Conservation (phyloP, 2,113 vertebrate species). For the Aegotheles bennettii region DNA sequence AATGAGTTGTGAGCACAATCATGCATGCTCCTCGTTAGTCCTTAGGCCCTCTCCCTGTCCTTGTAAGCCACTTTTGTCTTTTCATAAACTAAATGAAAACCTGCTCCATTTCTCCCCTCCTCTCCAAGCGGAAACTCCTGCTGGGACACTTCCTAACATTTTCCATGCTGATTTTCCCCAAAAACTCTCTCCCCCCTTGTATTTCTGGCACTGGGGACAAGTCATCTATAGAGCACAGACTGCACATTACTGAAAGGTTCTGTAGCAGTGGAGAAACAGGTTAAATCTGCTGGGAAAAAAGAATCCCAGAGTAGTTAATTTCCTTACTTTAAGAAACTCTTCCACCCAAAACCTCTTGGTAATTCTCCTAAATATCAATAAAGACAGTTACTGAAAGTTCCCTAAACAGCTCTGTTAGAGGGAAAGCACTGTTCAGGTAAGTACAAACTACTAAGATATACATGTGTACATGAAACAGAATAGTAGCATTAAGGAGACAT, state of each 20-base stretch:
- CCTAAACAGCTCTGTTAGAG: background rate
- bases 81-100: background rate
- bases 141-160: background rate
- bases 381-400: background rate
- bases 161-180: background rate
- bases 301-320: background rate
- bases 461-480: background rate
- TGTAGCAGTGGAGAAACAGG: background rate
- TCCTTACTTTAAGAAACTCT: background rate
- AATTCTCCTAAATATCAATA: background rate
- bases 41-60: background rate
- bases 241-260: background rate
- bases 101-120: background rate
- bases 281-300: background rate
- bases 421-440: background rate
- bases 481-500: background rate
- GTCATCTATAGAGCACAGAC: background rate
- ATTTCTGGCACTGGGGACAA: background rate
- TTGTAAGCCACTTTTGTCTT: background rate
- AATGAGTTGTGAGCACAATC: background rate
- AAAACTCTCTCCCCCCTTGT: background rate
- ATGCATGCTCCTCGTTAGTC: background rate
- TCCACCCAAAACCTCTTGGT: background rate
- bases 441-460: background rate
- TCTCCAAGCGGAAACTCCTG: background rate